These are phyloP conservation scores for Botrylloides violaceus DNA, from an alignment of 23 tunicate genomes.

Conservation along the genomic window DNA sequence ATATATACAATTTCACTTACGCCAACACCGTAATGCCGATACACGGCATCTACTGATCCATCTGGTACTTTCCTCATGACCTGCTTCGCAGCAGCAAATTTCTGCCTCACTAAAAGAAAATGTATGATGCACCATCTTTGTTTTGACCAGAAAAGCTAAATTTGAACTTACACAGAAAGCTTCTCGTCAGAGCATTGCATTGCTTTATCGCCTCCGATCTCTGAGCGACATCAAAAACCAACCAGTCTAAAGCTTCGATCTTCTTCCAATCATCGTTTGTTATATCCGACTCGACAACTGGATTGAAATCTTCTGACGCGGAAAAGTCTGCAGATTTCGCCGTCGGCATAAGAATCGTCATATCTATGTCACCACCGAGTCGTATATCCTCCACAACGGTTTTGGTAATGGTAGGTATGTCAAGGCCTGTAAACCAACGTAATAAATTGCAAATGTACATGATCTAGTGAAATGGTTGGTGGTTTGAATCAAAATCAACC, in stretches of 20 bases:
- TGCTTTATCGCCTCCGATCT: conserved; percentile 75
- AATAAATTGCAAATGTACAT: too few relatives aligned
- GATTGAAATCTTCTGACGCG: conserved; percentile 18
- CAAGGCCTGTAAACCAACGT: conserved; percentile 40
- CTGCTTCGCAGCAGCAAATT: conserved; percentile 50
- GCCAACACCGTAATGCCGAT: conserved; percentile 37
- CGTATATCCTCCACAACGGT: conserved; percentile 77
- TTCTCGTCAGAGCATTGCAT: conserved; percentile 75
- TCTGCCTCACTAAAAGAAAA: conserved; percentile 39
- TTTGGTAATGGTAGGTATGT: conserved; percentile 69
- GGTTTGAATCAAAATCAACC: too few relatives aligned
- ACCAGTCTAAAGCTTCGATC: conserved; percentile 79
- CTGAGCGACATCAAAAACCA: conserved; percentile 71
- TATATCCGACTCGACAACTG: conserved; percentile 33
- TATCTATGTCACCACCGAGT: conserved; percentile 18
- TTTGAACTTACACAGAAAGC: conserved; percentile 55
- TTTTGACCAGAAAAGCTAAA: too few relatives aligned
- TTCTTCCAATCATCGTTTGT: conserved; percentile 48
- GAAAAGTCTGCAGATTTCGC: not conserved
- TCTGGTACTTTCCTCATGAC: conserved; percentile 54
- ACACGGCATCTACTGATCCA: conserved; percentile 51
- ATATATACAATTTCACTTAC: too few relatives aligned
- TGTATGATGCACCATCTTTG: too few relatives aligned
- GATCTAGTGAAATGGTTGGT: too few relatives aligned
- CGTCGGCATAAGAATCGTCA: not conserved